Base-by-base conservation (phyloP, 1,140 invertebrate genomes). In the Paralvinella palmiformis region DNA sequence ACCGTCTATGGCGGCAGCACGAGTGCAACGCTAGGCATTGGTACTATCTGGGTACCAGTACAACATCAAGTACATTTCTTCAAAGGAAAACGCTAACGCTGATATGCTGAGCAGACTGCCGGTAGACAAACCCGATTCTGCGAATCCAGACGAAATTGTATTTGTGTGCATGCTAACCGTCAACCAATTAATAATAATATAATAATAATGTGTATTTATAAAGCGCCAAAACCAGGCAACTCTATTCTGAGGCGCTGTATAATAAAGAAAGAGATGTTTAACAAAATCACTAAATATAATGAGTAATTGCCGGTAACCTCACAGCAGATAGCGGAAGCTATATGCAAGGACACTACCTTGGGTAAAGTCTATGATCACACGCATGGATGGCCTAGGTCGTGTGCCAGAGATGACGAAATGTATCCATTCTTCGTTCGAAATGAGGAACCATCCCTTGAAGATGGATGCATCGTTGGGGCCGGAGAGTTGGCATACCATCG, bases 301-400 rank as follows among this genome's bases (percentile, higher is more conserved):
- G n/a, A n/a, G n/a, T n/a, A n/a, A 56, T 22, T 56, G 31, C 53
- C 53, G 31, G 53, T 56, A 56, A 56, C 53, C 45, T 3, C 45
- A 50, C 45, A 4, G 45, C 45, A 5, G 45, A 50, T 50, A 50
- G 45, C 45, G 45, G 45, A 50, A 50, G 3, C 45, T n/a, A n/a
- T n/a, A n/a, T n/a, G n/a, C n/a, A n/a, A n/a, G n/a, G n/a, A n/a
- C n/a, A n/a, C n/a, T n/a, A 50, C 45, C 17, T 50, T 50, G 45
- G 15, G 3, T 24, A 50, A 50, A 50, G 15, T 50, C 45, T 50
- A 50, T 50, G 45, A 50, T 50, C 15, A 50, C 45, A n/a, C 27
- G 45, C 45, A 15, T 50, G 17, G 45, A 4, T 50, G 45, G n/a
- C n/a, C n/a, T n/a, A n/a, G n/a, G n/a, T n/a, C n/a, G n/a, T n/a